A percentile compares a stretch with the other conserved stretches of the same genome.
Evolutionary conservation across 92 coral and sea anemone genomes (phyloP).

Genomic region (Phenganax stokvisi): DNA sequence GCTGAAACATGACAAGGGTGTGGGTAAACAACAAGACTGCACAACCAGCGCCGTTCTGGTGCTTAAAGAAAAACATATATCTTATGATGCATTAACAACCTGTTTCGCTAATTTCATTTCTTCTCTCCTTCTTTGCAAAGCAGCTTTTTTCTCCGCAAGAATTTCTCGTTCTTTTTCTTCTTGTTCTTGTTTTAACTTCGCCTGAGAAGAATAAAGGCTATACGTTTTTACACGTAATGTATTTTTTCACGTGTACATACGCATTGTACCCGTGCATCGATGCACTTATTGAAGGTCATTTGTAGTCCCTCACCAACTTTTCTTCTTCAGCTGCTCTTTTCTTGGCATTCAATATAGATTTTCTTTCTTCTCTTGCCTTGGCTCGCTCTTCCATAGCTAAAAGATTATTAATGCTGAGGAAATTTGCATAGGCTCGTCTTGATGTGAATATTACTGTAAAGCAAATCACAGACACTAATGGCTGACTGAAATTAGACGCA

Average conservation of each 20-base stretch:
- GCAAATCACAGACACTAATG: too few species aligned
- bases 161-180: conserved; percentile 73
- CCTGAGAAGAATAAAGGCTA: conserved; percentile 41
- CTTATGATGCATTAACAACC: conserved; percentile 38
- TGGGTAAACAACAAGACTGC: neutral
- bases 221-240: neutral
- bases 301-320: conserved; percentile 58
- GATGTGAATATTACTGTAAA: too few species aligned
- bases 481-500: too few species aligned
- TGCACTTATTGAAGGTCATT: neutral
- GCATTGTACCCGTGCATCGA: neutral
- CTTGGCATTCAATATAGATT: conserved; percentile 65
- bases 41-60: neutral
- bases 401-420: neutral
- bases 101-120: conserved; percentile 72
- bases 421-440: too few species aligned
- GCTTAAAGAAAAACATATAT: neutral
- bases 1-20: conserved; percentile 39
- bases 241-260: neutral
- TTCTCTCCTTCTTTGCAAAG: conserved; percentile 65
- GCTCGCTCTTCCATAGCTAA: conserved; percentile 99
- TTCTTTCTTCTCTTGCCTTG: conserved; percentile 64
- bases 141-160: conserved; percentile 69
- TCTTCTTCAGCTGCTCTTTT: conserved; percentile 85
- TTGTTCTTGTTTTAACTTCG: conserved; percentile 69